A percentile compares a stretch with the other conserved stretches of the same genome.
Evolutionary conservation across 2,113 vertebrate genomes (phyloP).

Genomic region (Calidris pygmaea): DNA sequence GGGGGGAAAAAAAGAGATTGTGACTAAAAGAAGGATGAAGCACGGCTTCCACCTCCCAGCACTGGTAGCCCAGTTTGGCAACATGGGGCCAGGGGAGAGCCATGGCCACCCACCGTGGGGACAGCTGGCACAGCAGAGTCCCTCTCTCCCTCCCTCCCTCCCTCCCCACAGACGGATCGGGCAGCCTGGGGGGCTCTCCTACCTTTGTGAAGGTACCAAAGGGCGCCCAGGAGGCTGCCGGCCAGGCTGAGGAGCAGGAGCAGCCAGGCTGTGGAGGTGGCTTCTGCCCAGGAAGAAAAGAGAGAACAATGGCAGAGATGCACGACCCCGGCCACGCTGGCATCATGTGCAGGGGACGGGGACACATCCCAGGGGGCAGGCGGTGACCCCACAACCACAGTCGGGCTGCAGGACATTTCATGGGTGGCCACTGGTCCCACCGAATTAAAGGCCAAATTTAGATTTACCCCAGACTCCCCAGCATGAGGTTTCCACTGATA

Average conservation of each 20-base stretch:
- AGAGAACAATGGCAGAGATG: background rate
- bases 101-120: fast-evolving
- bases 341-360: fast-evolving
- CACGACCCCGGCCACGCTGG: background rate
- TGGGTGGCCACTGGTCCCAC: background rate
- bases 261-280: background rate
- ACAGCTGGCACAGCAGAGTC: background rate
- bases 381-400: background rate
- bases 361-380: background rate
- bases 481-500: background rate
- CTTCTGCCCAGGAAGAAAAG: background rate
- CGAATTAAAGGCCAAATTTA: background rate
- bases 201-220: background rate
- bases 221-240: background rate
- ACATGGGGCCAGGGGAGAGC: background rate
- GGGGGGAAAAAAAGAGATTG: background rate
- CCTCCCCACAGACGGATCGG: background rate
- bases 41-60: background rate
- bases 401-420: background rate
- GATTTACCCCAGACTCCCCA: background rate
- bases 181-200: background rate
- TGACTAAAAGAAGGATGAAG: background rate
- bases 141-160: background rate
- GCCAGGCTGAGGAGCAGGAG: background rate
- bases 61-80: background rate